Evolutionary conservation across 2,797 vertebrate species (phyloP), one percentile per base, ranked within the genome.

Genomic region (Sebastolobus alascanus): DNA sequence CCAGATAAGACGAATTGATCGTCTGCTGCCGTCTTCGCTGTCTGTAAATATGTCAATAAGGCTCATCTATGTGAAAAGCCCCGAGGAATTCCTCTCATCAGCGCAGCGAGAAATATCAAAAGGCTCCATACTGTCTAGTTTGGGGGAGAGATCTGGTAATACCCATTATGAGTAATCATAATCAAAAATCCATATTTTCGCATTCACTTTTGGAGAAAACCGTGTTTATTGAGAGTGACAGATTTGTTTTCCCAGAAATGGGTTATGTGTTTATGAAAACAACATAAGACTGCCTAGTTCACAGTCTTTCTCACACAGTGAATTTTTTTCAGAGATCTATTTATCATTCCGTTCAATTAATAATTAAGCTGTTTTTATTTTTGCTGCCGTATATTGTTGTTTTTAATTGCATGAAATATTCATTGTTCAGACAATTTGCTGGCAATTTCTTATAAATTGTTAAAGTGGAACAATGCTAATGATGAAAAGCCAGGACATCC

Each of bases 341-440:
- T 96, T 95, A 96, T 95, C 92, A 95, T 96, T 95, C 95, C 93
- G 89, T 95, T 93, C 94, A 90, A 96, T 96, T 95, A 96, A 96
- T 96, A 94, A 96, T 96, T 96, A 95, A 96, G 93, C 93, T 95
- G 96, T 96, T 96, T 96, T 94, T 96, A 95, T 96, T 96, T 60
- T 96, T 87, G 91, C 91, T 87, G 94, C 93, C 27, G 84, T 91
- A 96, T 96, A 96, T 95, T 96, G 96, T 96, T 96, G 93, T 96
- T 96, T 93, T 94, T 96, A 96, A 95, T 95, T 93, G 91, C 93
- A 95, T 96, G 84, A 96, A 96, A 95, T 95, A 96, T 96, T 96
- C 83, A 96, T 95, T 84, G 90, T 87, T 91, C 90, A 77, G 93
- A 95, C 93, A 96, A 95, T 94, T 94, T 94, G 91, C 90, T 93